These are phyloP conservation scores for Glaucopsyche alexis DNA, from an alignment of 2,888 invertebrate species.

Conservation along the genomic window DNA sequence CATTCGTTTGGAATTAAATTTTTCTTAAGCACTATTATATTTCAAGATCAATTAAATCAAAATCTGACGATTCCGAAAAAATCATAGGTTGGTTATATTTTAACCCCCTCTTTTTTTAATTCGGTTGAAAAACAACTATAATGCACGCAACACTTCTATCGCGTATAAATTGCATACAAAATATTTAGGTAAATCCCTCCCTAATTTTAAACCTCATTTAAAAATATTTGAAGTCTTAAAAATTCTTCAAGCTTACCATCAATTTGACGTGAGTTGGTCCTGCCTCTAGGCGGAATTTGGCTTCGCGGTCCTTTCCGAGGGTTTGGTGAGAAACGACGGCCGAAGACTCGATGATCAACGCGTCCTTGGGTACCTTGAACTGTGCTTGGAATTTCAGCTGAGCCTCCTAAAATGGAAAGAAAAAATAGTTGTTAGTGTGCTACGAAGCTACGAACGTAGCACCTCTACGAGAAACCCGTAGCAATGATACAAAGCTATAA, in stretches of 20 bases:
- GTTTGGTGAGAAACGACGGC: constrained; percentile 57
- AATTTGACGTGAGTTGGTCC: constrained; percentile 61
- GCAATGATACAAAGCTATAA: not conserved
- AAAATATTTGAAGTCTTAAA: not conserved
- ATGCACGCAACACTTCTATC: too few relatives aligned
- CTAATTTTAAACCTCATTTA: too few relatives aligned
- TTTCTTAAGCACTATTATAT: too few relatives aligned
- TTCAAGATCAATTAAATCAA: too few relatives aligned
- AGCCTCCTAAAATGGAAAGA: constrained; percentile 54
- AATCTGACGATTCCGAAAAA: too few relatives aligned
- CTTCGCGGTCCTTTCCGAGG: constrained; percentile 67
- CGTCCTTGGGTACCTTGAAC: constrained; percentile 47
- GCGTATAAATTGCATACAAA: too few relatives aligned
- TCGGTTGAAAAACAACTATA: too few relatives aligned
- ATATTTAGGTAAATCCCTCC: too few relatives aligned
- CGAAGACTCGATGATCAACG: constrained; percentile 57
- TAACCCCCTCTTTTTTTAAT: too few relatives aligned
- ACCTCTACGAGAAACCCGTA: not conserved
- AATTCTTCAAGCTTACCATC: constrained; percentile 52
- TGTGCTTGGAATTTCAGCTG: constrained; percentile 54
- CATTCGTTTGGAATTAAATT: too few relatives aligned
- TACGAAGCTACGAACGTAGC: not conserved
- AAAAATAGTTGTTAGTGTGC: not conserved
- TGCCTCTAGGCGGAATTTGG: constrained; percentile 59
- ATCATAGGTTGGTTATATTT: too few relatives aligned